Evolutionary conservation across 1,140 invertebrate genomes (phyloP).

Genomic region (Anastrepha ludens): DNA sequence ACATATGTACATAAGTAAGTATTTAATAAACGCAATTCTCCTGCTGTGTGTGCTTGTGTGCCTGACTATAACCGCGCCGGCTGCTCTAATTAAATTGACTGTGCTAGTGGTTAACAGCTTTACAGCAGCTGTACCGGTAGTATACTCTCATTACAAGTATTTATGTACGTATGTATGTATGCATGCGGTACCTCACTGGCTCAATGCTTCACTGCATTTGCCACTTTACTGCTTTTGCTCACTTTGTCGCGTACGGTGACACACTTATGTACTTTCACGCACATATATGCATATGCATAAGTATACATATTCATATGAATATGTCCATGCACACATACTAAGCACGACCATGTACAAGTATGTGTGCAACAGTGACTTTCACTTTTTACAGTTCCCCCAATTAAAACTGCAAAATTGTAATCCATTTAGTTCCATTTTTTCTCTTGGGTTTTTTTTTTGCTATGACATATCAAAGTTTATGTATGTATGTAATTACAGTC

Average conservation of each 20-base stretch:
- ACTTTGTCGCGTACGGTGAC: constrained; percentile 31
- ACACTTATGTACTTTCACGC: not conserved
- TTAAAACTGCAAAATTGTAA: constrained; percentile 4
- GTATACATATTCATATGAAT: not conserved
- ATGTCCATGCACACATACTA: too few species aligned
- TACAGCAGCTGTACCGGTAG: not conserved
- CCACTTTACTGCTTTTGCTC: constrained; percentile 48
- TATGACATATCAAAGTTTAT: not conserved
- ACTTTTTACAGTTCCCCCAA: not conserved
- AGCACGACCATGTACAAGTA: too few species aligned
- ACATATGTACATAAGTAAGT: not conserved
- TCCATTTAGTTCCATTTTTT: not conserved
- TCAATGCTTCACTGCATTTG: constrained; percentile 50
- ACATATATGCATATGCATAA: not conserved
- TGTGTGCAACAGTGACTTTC: not conserved
- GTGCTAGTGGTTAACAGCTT: not conserved
- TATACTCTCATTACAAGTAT: not conserved
- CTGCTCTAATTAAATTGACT: constrained; percentile 12
- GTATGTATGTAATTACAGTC: not conserved
- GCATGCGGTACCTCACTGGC: not conserved
- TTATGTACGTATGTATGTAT: not conserved
- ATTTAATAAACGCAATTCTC: not conserved
- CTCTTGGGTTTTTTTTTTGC: too few species aligned
- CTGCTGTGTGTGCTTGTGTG: not conserved
- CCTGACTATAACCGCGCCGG: not conserved